Evolutionary conservation across 2,888 invertebrate genomes (phyloP).

Genomic region (Ochlodes sylvanus): DNA sequence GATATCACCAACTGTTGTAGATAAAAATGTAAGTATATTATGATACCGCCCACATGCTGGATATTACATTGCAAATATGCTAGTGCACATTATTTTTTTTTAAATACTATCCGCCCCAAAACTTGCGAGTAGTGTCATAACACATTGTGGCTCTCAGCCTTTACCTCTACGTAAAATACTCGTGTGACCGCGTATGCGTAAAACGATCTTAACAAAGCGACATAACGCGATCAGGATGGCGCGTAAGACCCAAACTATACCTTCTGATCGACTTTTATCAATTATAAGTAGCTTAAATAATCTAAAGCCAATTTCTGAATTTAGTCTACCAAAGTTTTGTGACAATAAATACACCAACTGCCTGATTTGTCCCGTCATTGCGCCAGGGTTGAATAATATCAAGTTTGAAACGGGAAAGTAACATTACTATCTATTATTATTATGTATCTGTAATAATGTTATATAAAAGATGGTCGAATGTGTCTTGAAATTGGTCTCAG

Average conservation of each 20-base stretch:
- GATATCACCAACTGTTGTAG: slow-evolving; percentile 13
- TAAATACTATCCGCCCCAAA: too few species aligned
- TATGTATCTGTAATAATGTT: too few species aligned
- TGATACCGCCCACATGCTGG: not conserved
- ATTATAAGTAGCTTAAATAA: not conserved
- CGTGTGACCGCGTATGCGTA: slow-evolving; percentile 66
- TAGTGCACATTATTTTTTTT: not conserved
- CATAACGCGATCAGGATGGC: slow-evolving; percentile 49
- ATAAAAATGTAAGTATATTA: slow-evolving; percentile 6
- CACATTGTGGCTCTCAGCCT: not conserved
- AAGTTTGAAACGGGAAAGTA: too few species aligned
- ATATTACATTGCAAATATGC: not conserved
- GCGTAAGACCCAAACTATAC: slow-evolving; percentile 41
- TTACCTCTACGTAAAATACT: slow-evolving; percentile 48
- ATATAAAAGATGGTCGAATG: too few species aligned
- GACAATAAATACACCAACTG: too few species aligned
- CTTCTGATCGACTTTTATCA: not conserved
- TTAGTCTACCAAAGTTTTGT: not conserved
- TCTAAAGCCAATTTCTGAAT: not conserved
- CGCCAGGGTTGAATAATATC: too few species aligned
- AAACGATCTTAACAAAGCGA: slow-evolving; percentile 57
- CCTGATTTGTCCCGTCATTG: too few species aligned
- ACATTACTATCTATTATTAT: too few species aligned
- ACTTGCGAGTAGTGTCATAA: not conserved
- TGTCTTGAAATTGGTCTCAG: too few species aligned